These are phyloP conservation scores for Thunnus thynnus DNA, from an alignment of 2,113 vertebrate genomes.

Conservation along the genomic window DNA sequence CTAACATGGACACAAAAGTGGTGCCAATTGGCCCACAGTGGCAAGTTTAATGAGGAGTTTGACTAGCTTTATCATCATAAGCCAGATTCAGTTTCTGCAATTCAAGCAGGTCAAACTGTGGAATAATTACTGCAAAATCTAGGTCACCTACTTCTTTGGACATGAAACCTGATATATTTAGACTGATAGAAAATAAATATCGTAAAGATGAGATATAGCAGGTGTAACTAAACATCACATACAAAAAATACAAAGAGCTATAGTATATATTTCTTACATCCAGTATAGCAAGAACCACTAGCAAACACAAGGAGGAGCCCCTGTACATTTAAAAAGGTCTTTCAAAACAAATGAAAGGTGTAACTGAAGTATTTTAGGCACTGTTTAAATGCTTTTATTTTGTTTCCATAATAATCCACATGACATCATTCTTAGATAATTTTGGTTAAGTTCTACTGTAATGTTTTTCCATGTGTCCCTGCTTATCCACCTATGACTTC, in stretches of 20 bases:
- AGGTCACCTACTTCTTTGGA: constrained; percentile 5
- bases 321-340: too few species aligned
- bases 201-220: too few species aligned
- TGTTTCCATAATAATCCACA: background rate
- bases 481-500: background rate
- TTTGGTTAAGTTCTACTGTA: background rate
- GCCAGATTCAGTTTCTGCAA: constrained; percentile 1
- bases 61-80: background rate
- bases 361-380: background rate
- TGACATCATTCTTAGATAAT: background rate
- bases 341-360: too few species aligned
- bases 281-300: background rate
- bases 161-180: background rate
- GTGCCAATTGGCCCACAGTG: background rate
- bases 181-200: background rate
- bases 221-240: too few species aligned
- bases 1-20: background rate
- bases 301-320: background rate
- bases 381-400: too few species aligned
- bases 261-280: too few species aligned
- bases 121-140: constrained; percentile 15
- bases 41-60: constrained; percentile 1
- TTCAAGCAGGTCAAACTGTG: background rate
- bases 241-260: too few species aligned
- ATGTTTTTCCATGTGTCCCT: background rate